Evolutionary conservation across 2,797 vertebrate species (phyloP).

Genomic region (Acanthornis magna): DNA sequence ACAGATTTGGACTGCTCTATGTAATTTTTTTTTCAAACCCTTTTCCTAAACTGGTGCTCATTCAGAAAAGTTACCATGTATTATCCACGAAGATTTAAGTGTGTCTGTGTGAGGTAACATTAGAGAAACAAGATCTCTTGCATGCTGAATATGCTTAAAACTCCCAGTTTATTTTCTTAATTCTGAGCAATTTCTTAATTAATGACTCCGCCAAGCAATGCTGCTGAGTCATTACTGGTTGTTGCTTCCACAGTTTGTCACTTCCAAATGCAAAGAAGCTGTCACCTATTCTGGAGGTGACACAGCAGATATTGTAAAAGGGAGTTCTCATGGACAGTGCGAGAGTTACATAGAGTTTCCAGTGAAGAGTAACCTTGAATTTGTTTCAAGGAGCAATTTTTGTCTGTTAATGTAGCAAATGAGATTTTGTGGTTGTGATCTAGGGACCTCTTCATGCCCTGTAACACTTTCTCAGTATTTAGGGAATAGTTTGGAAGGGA

Average conservation of each 20-base stretch:
- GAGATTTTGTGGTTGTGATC: not conserved
- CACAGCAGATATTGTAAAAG: not conserved
- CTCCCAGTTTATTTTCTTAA: not conserved
- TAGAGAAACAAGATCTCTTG: not conserved
- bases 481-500: not conserved
- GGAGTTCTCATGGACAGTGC: not conserved
- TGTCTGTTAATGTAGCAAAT: not conserved
- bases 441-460: not conserved
- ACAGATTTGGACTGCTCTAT: not conserved
- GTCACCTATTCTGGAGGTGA: not conserved
- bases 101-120: not conserved
- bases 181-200: not conserved
- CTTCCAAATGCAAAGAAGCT: not conserved
- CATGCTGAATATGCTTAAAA: not conserved
- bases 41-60: not conserved
- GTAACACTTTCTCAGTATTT: not conserved
- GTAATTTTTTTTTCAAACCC: not conserved
- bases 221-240: not conserved
- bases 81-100: not conserved
- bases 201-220: not conserved
- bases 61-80: not conserved
- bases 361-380: not conserved
- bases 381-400: not conserved
- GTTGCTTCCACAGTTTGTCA: not conserved
- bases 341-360: not conserved